Evolutionary conservation across 1,140 invertebrate genomes (phyloP), one percentile per base, ranked within the genome.

Genomic region (Mycetomoellerius zeteki): DNA sequence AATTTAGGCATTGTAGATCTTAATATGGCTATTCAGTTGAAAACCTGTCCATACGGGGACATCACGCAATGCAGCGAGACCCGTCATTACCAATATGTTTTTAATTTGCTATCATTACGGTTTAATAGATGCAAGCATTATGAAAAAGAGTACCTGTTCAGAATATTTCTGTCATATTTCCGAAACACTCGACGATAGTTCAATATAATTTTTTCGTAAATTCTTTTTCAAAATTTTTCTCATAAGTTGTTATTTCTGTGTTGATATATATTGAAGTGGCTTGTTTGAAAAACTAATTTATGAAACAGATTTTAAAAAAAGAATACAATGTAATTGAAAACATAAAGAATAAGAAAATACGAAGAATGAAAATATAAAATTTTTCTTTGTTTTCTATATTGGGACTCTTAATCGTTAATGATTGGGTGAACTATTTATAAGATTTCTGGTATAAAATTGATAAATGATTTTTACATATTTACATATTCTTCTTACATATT

Each of bases 21-120:
- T 78, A 65, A 67, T 67, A 65, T 14, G 16, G 27, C n/a, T 78
- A 7, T 78, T 27, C 27, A 67, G 7, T 80, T 67, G 14, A 80
- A 33, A 19, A 67, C 0, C 5, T 50, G n/a, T 65, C 16, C 14
- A 21, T 65, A 65, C 7, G 6, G 37, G 37, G 10, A 78, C 0
- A 7, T 78, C 43, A 78, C 19, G 60, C 14, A 33, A 67, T 33
- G 6, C n/a, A 52, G 19, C 67, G 30, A 16, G 27, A 67, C 14
- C 30, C 8, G 16, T 8, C 14, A 33, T 54, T 67, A 67, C 14
- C 37, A 24, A 76, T 67, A 21, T 52, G 19, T 24, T 67, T 67
- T 80, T 67, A 67, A 78, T 65, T 80, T 80, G 24, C 24, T 7
- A 21, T 50, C 7, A 67, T 80, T 37, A 80, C 3, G 2, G 16